These are phyloP conservation scores for Anarsia innoxiella DNA, from an alignment of 2,888 invertebrate species.

Conservation along the genomic window DNA sequence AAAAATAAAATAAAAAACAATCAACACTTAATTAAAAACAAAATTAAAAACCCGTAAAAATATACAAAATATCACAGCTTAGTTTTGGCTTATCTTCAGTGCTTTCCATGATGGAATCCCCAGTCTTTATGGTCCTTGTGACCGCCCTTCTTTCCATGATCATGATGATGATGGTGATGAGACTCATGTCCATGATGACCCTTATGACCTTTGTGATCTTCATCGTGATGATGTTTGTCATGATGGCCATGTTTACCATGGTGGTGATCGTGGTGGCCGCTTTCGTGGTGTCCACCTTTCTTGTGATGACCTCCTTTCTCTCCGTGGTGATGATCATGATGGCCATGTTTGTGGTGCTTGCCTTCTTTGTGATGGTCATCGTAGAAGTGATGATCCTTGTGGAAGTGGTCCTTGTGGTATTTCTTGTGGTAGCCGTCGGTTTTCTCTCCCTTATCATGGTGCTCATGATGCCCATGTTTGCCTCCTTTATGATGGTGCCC, in stretches of 20 bases:
- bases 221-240: slow-evolving; percentile 63
- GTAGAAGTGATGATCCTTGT: slow-evolving; percentile 69
- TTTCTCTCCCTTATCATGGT: slow-evolving; percentile 64
- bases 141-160: slow-evolving; percentile 68
- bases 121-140: slow-evolving; percentile 62
- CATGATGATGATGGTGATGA: slow-evolving; percentile 64
- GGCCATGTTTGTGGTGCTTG: slow-evolving; percentile 65
- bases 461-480: slow-evolving; percentile 62
- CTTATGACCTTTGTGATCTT: slow-evolving; percentile 64
- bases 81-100: slow-evolving; percentile 46
- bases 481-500: slow-evolving; percentile 65
- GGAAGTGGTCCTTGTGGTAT: slow-evolving; percentile 65
- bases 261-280: slow-evolving; percentile 64
- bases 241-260: slow-evolving; percentile 65
- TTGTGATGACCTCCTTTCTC: slow-evolving; percentile 61
- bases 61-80: slow-evolving; percentile 51
- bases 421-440: slow-evolving; percentile 67
- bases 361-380: slow-evolving; percentile 65
- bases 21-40: slow-evolving; percentile 11
- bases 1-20: too few relatives aligned
- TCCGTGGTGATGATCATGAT: slow-evolving; percentile 64
- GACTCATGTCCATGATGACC: slow-evolving; percentile 68
- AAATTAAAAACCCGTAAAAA: slow-evolving; percentile 41
- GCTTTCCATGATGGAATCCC: slow-evolving; percentile 67
- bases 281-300: slow-evolving; percentile 62